These are phyloP conservation scores for Lophotriccus pileatus DNA, from an alignment of 2,797 vertebrate genomes.

Conservation along the genomic window DNA sequence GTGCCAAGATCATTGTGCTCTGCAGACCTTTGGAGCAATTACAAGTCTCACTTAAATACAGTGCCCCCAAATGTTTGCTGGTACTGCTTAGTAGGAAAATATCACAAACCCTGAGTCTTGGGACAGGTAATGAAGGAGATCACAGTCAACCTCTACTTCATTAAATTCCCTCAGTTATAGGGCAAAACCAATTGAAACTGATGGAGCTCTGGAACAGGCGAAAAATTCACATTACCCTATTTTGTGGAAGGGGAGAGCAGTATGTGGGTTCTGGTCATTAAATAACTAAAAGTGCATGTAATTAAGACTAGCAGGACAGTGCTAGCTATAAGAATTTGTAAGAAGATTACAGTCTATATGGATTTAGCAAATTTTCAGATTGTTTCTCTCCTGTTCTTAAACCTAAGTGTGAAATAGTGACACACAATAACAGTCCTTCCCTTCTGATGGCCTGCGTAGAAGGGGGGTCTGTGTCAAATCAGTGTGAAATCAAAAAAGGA, in stretches of 20 bases:
- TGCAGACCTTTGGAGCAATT: background rate
- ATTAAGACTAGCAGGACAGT: background rate
- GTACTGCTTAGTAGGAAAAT: background rate
- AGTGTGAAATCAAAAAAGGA: background rate
- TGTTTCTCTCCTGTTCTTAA: background rate
- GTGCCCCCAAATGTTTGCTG: background rate
- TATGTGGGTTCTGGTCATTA: background rate
- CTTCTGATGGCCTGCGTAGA: background rate
- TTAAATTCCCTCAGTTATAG: background rate
- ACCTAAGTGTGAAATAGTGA: background rate
- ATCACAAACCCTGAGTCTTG: background rate
- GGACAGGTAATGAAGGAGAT: background rate
- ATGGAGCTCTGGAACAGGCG: background rate
- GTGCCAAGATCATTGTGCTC: background rate
- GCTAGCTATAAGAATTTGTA: background rate
- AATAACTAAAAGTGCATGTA: background rate
- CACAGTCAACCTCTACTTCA: background rate
- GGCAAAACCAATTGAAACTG: background rate
- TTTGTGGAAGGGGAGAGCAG: background rate
- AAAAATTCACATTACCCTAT: background rate
- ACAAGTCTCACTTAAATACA: background rate
- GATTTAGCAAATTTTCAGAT: background rate
- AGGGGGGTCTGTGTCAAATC: background rate
- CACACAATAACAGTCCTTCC: background rate
- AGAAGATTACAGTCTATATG: background rate